Base-by-base conservation (phyloP, 2,113 vertebrate species). In the Hirundichthys speculiger region DNA sequence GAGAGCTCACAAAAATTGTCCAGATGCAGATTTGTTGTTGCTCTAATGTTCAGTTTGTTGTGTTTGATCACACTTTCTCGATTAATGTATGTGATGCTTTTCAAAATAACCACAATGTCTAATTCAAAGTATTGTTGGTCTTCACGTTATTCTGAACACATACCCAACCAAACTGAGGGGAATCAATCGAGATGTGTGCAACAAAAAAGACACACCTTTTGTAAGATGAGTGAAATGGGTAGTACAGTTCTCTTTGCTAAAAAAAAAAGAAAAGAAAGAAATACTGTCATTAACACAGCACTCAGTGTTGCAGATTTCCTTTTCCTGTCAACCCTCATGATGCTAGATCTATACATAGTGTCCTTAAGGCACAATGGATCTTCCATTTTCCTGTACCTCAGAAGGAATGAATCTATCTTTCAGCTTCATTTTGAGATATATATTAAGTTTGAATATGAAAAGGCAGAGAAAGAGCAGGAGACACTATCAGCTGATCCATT, bases 401-500 rank as follows among this genome's bases (percentile, higher is more conserved):
- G 27, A n/a, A n/a, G n/a, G n/a, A 79, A 49, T 73, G 20, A 21
- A 73, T 42, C 79, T 53, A 1, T 77, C 75, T 83, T 85, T 61
- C 53, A 53, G 21, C 53, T 30, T 50, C 52, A 61, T 79, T 65
- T 75, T 71, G 34, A 53, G 42, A 13, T 62, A 49, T 69, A 34
- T n/a, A 40, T 56, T 55, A 41, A 40, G 50, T 56, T 53, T 54
- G 18, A 40, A 58, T 61, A 38, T 45, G 46, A n/a, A 30, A n/a
- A 39, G 18, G 39, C 9, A 43, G 41, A 25, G 47, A 65, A 69
- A 38, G 6, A 59, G 25, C 1, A 2, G 45, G 21, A 34, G 63
- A 58, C 62, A 50, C 60, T 47, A 76, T 67, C 40, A 49, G 1
- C 69, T 72, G 55, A 73, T 71, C 47, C 54, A 14, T 59, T 77